Percentiles rank a stretch among this genome's conserved stretches.
Conservation (phyloP, 2,113 vertebrate species). For the Myiozetetes cayanensis region DNA sequence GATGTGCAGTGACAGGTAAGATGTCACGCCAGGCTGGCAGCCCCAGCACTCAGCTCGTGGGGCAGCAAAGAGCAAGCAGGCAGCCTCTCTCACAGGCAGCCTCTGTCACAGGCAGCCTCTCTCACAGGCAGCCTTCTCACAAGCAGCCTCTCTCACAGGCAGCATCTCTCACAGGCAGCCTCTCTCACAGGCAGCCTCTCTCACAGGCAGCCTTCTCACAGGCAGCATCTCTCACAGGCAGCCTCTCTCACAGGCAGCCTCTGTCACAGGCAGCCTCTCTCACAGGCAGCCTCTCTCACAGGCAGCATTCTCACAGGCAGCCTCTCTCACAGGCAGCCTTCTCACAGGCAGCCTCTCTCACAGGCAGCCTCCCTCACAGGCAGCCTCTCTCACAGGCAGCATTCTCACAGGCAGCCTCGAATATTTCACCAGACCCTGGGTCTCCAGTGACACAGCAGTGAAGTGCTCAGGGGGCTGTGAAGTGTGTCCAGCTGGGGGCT, state of each 20-base stretch:
- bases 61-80: background rate
- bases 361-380: background rate
- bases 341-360: background rate
- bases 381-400: background rate
- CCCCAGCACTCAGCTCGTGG: background rate
- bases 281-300: background rate
- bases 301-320: background rate
- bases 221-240: background rate
- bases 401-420: background rate
- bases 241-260: background rate
- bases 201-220: background rate
- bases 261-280: background rate
- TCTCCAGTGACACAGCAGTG: background rate
- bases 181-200: background rate
- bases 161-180: background rate
- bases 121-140: background rate
- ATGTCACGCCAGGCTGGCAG: background rate
- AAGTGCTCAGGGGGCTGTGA: background rate
- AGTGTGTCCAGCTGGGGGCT: background rate
- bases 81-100: background rate
- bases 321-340: no score
- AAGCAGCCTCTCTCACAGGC: background rate
- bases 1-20: background rate
- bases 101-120: background rate
- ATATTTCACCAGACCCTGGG: background rate